Evolutionary conservation across 37 sponge, comb jelly and placozoan species (phyloP), one percentile per base, ranked within the genome.

Genomic region (Haliclona indistincta): DNA sequence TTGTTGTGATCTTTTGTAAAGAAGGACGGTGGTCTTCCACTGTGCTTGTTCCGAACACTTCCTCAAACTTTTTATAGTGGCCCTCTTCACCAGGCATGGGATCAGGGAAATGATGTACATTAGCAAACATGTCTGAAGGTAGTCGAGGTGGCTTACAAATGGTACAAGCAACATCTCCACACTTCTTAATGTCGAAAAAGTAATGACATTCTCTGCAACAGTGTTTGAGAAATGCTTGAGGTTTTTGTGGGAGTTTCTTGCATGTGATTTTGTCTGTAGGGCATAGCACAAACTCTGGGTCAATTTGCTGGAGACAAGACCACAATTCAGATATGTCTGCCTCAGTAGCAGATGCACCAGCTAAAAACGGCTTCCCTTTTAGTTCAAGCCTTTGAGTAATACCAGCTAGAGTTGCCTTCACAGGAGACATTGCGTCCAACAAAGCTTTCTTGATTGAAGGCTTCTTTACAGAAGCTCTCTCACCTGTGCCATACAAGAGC

Each of bases 181-280:
- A 77, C 52, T 84, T 84, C 41, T 58, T 43, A 37, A 77, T 52
- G 26, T 52, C 51, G 45, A 84, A 85, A 30, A 49, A 75, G 45
- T 80, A 87, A 37, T 87, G 88, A 3, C 80, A 39, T 32, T 26
- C 25, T 15, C 17, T 47, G 53, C 86, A 86, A 68, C 76, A 68
- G 41, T 73, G 63, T 43, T 71, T 30, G 4, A 79, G 13, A 62
- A 82, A 82, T 19, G 43, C 43, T 30, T 33, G 39, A 30, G 37
- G 30, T n/a, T 73, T 29, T 36, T 33, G 33, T n/a, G 43, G 49
- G 54, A 54, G 56, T 34, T 53, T 55, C 4, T 17, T 34, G 23
- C 23, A 36, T 8, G 22, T 25, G 30, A 38, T 63, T 19, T 26
- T 43, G 22, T 66, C 13, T 17, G 29, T n/a, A 22, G 10, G 17